Evolutionary conservation across 1,140 invertebrate species (phyloP), one percentile per base, ranked within the genome.

Genomic region (Augochlora pura): DNA sequence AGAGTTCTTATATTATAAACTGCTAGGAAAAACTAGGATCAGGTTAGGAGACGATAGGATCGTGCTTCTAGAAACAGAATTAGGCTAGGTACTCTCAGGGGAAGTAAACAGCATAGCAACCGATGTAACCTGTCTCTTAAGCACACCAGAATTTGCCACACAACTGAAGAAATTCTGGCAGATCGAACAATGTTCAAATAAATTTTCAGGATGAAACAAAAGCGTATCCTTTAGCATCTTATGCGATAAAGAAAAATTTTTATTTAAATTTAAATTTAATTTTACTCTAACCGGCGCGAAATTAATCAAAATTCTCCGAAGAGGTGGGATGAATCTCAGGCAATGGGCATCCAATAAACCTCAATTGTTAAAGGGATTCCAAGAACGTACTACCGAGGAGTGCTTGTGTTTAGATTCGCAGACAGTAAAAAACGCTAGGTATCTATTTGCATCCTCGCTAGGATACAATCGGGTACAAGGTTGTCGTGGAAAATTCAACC

Each of bases 201-300:
- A 8, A 42, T 10, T 10, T 42, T 42, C 42, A 42, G 0, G 76
- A 79, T 39, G 77, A 79, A 60, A 16, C n/a, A 1, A 0, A 42
- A 9, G 10, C 2, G 2, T 66, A 21, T 9, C 38, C 76, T 2
- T 2, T 0, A 0, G 68, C 76, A 0, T 16, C 68, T 0, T 1
- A 14, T 0, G 8, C 66, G 2, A n/a, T 78, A 1, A 32, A 59
- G 25, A 7, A 7, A 0, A 27, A 78, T 18, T 71, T 78, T 9
- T 78, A 78, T 12, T 52, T 78, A 0, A 68, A 78, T 2, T n/a
- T n/a, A n/a, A 52, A 78, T n/a, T 8, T 32, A 4, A n/a, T n/a
- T n/a, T n/a, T n/a, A n/a, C n/a, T n/a, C 18, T 78, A 0, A 60
- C 68, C 0, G 68, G 77, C 0, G 52, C 68, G 1, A 9, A 25